These are phyloP conservation scores for Luscinia luscinia DNA, from an alignment of 2,797 vertebrate species.

Conservation along the genomic window DNA sequence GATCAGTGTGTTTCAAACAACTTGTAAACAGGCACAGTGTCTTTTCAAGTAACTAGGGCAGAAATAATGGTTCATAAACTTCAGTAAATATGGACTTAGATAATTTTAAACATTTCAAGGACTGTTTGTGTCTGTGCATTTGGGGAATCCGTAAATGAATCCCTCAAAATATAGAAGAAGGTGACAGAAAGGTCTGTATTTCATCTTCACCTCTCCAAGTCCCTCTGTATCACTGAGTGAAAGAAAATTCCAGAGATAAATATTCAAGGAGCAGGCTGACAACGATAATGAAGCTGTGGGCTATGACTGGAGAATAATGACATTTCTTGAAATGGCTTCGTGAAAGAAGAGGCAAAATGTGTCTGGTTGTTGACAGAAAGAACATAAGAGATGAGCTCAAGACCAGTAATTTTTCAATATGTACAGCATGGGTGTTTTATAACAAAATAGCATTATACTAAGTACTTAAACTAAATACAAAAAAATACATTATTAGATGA, in stretches of 20 bases:
- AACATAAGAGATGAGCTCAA: conserved; percentile 35
- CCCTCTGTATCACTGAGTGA: conserved; percentile 5
- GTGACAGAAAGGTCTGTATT: background rate
- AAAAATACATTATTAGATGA: background rate
- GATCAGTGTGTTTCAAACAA: conserved; percentile 10
- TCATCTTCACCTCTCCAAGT: background rate
- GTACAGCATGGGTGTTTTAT: conserved; percentile 4
- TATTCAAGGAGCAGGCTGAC: conserved; percentile 41
- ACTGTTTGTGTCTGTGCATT: background rate
- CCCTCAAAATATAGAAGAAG: background rate
- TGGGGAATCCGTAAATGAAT: background rate
- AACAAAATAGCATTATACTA: conserved; percentile 7
- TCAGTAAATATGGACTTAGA: background rate
- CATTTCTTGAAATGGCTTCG: conserved; percentile 53
- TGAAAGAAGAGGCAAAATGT: conserved; percentile 63
- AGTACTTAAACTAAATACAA: background rate
- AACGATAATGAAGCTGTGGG: conserved; percentile 38
- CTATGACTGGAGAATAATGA: conserved; percentile 5
- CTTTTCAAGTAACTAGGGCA: background rate
- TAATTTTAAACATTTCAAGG: background rate
- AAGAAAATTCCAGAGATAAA: conserved; percentile 55
- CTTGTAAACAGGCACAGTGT: background rate
- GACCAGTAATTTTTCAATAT: conserved; percentile 57
- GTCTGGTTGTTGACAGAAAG: conserved; percentile 48
- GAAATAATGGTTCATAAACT: conserved; percentile 32